Conservation (phyloP, 2,113 vertebrate genomes). For the Caretta caretta region DNA sequence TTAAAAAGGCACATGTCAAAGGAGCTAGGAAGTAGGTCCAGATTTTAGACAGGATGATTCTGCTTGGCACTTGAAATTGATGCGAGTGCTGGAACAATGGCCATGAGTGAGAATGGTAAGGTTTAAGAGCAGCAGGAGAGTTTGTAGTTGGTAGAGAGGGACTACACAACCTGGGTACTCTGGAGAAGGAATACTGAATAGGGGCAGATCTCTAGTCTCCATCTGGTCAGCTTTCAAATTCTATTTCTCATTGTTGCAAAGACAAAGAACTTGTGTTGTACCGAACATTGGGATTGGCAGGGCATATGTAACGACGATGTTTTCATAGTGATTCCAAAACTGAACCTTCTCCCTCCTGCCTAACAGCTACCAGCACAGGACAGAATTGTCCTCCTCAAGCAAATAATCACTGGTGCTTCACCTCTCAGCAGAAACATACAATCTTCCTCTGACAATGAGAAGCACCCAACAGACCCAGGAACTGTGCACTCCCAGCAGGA, state of each 20-base stretch:
- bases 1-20: not conserved
- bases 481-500: no score
- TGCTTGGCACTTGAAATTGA: not conserved
- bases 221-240: no score
- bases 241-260: not conserved
- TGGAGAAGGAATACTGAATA: not conserved
- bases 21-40: not conserved
- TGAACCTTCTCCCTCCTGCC: no score
- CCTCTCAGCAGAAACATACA: no score
- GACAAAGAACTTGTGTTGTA: not conserved
- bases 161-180: not conserved
- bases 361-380: no score
- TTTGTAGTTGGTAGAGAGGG: fast-evolving
- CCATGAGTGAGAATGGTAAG: fast-evolving
- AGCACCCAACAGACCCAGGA: no score
- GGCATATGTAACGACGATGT: not conserved
- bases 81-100: fast-evolving
- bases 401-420: no score
- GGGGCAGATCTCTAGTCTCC: no score
- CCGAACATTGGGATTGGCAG: not conserved
- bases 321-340: not conserved
- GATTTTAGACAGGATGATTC: not conserved
- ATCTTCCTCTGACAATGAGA: no score
- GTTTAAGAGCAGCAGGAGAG: not conserved
- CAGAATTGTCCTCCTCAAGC: no score